Percentiles rank a stretch among this genome's conserved stretches.
Evolutionary conservation across 2,113 vertebrate genomes (phyloP).

Genomic region (Notothenia coriiceps): DNA sequence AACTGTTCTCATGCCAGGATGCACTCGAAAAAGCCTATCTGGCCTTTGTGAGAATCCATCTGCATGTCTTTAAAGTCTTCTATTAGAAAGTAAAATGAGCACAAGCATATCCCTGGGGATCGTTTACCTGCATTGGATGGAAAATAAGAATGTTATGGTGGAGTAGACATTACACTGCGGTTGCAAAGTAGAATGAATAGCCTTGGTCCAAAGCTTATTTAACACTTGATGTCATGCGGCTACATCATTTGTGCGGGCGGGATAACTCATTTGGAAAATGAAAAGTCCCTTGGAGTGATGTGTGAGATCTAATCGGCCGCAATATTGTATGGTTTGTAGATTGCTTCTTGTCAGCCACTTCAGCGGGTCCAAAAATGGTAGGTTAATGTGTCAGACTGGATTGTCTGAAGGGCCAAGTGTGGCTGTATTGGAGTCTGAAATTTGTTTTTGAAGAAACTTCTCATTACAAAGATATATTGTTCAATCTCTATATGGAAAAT

Average conservation of each 20-base stretch:
- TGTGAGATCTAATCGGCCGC: conserved; percentile 72
- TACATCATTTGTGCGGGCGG: conserved; percentile 78
- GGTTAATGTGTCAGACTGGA: conserved; percentile 59
- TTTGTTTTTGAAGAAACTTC: conserved; percentile 38
- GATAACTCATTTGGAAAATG: conserved; percentile 85
- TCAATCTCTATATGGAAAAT: conserved; percentile 31
- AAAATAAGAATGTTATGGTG: conserved; percentile 81
- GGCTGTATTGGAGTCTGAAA: conserved; percentile 20
- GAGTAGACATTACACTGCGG: conserved; percentile 73
- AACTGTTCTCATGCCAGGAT: conserved; percentile 78
- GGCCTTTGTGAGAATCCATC: conserved; percentile 69
- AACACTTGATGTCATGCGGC: conserved; percentile 83
- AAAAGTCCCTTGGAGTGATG: conserved; percentile 78
- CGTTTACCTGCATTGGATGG: conserved; percentile 75
- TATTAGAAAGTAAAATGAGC: conserved; percentile 81
- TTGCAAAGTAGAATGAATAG: conserved; percentile 82
- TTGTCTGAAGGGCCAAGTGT: conserved; percentile 37
- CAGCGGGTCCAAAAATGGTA: conserved; percentile 47
- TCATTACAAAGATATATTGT: conserved; percentile 52
- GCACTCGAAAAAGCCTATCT: conserved; percentile 71
- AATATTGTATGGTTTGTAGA: conserved; percentile 62
- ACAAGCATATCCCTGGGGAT: conserved; percentile 72
- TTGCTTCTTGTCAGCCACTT: conserved; percentile 65
- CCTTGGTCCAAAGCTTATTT: conserved; percentile 80
- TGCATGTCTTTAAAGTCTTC: conserved; percentile 75